Conservation (phyloP, 2,888 invertebrate species). For the Auanema freiburgensis region DNA sequence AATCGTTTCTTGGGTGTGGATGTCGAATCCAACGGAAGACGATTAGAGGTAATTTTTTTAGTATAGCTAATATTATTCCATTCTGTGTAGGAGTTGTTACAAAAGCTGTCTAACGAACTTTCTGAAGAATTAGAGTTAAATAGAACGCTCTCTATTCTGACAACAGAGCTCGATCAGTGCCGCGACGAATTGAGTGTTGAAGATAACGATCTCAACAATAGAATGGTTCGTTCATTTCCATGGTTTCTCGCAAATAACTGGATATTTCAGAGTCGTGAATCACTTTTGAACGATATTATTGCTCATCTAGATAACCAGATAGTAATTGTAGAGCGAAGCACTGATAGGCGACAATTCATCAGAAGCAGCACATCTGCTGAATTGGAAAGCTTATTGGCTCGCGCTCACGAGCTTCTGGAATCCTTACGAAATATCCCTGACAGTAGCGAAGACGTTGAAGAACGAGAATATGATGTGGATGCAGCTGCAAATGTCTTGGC, state of each 20-base stretch:
- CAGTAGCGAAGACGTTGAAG: slow-evolving; percentile 26
- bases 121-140: slow-evolving; percentile 40
- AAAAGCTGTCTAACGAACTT: slow-evolving; percentile 18
- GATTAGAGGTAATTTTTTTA: slow-evolving; percentile 34
- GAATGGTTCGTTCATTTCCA: not conserved
- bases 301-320: slow-evolving; percentile 47
- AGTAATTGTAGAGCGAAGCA: slow-evolving; percentile 37
- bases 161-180: slow-evolving; percentile 37
- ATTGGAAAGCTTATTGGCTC: slow-evolving; percentile 31
- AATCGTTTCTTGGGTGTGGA: slow-evolving; percentile 54
- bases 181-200: slow-evolving; percentile 31
- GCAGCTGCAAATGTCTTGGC: slow-evolving; percentile 61
- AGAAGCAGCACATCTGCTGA: slow-evolving; percentile 45
- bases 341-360: slow-evolving; percentile 36
- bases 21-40: slow-evolving; percentile 44
- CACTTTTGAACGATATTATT: slow-evolving; percentile 39
- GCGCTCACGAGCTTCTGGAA: slow-evolving; percentile 34
- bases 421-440: slow-evolving; percentile 18
- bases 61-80: not conserved
- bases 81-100: slow-evolving; percentile 16
- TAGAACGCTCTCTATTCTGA: slow-evolving; percentile 37
- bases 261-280: slow-evolving; percentile 39
- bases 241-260: not conserved
- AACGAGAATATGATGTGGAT: slow-evolving; percentile 50
- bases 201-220: not conserved